Conservation (phyloP, 2,888 invertebrate genomes). For the Ferrisia virgata region DNA sequence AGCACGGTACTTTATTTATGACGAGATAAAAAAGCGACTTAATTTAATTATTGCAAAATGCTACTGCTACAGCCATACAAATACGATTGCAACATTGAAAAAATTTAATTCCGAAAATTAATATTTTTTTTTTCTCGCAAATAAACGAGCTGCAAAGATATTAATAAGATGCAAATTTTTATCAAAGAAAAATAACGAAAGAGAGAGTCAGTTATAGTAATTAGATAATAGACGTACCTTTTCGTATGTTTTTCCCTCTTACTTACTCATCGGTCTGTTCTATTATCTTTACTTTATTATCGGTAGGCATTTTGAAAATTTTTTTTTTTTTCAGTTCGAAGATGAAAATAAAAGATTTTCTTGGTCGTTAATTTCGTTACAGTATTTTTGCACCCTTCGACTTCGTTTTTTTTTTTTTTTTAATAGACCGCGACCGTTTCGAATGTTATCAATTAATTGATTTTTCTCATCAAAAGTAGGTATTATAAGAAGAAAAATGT, state of each 20-base stretch:
- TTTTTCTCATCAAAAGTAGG: neutral
- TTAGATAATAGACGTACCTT: neutral
- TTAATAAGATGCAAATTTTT: neutral
- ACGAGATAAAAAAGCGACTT: conserved; percentile 14
- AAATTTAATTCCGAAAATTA: neutral
- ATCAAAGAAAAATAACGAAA: neutral
- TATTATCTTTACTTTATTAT: neutral
- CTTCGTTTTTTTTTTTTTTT: too few relatives aligned
- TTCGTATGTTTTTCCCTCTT: neutral
- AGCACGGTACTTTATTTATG: neutral
- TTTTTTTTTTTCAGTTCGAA: neutral
- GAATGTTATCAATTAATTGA: neutral
- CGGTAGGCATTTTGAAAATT: neutral
- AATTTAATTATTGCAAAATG: conserved; percentile 6
- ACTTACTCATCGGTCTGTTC: neutral
- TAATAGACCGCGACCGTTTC: neutral
- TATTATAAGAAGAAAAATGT: neutral
- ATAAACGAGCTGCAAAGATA: neutral
- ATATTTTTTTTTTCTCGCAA: neutral
- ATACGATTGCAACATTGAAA: neutral
- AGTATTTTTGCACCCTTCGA: neutral
- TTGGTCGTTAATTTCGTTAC: neutral
- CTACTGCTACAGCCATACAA: neutral
- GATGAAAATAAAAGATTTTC: neutral
- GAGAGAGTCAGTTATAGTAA: neutral